phyloP scores from a whole-genome alignment of 2,797 vertebrate genomes.

The Limnodromus scolopaceus region DNA sequence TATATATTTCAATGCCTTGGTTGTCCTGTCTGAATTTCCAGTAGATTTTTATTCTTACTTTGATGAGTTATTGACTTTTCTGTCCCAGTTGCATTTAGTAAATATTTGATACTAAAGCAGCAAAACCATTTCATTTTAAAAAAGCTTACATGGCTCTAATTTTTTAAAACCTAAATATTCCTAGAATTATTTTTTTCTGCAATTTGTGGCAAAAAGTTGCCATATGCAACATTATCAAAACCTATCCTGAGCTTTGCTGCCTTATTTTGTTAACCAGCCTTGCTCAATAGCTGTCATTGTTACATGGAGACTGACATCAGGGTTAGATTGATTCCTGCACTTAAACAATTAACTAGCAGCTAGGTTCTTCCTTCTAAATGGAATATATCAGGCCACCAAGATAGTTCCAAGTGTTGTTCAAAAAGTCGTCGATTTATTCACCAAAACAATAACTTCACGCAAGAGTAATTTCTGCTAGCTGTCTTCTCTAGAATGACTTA shows the following conservation, averaged over 20 bases:
- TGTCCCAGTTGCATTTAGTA: neutral
- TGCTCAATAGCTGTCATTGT: neutral
- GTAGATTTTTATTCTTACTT: neutral
- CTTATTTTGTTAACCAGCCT: neutral
- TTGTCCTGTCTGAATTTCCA: neutral
- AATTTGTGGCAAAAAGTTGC: neutral
- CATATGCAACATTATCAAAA: neutral
- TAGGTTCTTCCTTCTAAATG: conserved; percentile 16
- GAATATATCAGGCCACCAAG: conserved; percentile 53
- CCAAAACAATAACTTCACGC: neutral
- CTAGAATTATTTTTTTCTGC: neutral
- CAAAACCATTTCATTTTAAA: neutral
- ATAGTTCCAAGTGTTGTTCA: conserved; percentile 40
- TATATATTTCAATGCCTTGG: neutral
- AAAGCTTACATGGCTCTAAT: neutral
- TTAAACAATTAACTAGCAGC: conserved; percentile 42
- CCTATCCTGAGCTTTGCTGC: neutral
- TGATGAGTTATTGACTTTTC: conserved; percentile 8
- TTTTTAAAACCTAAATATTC: conserved; percentile 25
- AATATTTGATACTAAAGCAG: neutral
- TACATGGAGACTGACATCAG: neutral
- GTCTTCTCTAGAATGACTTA: conserved; percentile 23
- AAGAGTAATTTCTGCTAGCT: conserved; percentile 33
- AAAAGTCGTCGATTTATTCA: conserved; percentile 45
- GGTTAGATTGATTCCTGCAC: neutral